These are phyloP conservation scores for Asbolus verrucosus DNA, from an alignment of 1,140 invertebrate genomes.

Conservation along the genomic window DNA sequence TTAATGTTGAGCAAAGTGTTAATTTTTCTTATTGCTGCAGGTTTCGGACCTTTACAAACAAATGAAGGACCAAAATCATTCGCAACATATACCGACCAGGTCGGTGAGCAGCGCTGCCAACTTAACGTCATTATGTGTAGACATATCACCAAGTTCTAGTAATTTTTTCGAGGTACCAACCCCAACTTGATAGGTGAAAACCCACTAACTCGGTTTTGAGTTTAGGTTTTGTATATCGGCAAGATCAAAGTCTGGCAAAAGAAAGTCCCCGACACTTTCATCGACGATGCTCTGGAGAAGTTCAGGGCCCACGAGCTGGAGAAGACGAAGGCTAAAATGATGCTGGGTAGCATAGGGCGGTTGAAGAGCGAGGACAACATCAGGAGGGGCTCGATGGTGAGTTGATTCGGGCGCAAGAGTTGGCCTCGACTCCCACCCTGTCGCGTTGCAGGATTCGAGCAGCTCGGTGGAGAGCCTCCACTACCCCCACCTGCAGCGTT, in stretches of 20 bases:
- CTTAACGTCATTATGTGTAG: conserved; percentile 78
- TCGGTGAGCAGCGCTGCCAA: conserved; percentile 69
- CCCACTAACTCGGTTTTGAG: too few relatives aligned
- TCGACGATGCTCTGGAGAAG: conserved; percentile 90
- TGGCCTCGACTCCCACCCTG: too few relatives aligned
- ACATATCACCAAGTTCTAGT: conserved; percentile 85
- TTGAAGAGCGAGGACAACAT: conserved; percentile 58
- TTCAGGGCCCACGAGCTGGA: conserved; percentile 82
- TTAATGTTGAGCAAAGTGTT: too few relatives aligned
- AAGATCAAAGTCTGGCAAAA: conserved; percentile 87
- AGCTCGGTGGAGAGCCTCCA: conserved; percentile 34
- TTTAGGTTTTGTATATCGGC: conserved; percentile 87
- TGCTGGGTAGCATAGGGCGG: conserved; percentile 52
- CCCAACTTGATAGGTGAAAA: background rate
- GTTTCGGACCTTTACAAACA: conserved; percentile 76
- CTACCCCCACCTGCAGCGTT: conserved; percentile 35
- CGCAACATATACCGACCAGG: conserved; percentile 53
- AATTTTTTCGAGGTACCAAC: conserved; percentile 83
- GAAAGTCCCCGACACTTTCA: conserved; percentile 88
- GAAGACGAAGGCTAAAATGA: conserved; percentile 55
- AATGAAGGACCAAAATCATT: conserved; percentile 75
- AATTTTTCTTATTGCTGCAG: conserved; percentile 66
- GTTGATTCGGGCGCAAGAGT: too few relatives aligned
- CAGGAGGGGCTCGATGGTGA: conserved; percentile 56
- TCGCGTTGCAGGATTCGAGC: conserved; percentile 8